Percentiles rank a stretch among this genome's conserved stretches.
Conservation (phyloP, 2,797 vertebrate genomes). For the Pantherophis alleghaniensis region DNA sequence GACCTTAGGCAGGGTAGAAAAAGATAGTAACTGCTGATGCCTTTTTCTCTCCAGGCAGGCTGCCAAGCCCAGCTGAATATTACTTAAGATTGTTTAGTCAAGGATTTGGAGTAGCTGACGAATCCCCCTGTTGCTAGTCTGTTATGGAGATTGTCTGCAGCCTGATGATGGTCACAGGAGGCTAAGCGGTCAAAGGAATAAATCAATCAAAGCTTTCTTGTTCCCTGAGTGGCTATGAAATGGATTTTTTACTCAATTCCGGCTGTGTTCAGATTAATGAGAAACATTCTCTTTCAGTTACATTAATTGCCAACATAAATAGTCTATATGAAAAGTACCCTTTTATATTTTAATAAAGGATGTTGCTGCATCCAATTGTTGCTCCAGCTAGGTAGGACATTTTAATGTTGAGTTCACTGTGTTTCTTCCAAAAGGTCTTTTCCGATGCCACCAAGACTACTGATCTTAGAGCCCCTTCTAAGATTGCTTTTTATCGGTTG, state of each 20-base stretch:
- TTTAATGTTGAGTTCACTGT: constrained; percentile 42
- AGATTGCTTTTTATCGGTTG: constrained; percentile 56
- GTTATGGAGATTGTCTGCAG: background rate
- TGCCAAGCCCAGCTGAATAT: background rate
- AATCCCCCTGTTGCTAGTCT: background rate
- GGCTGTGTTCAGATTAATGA: constrained; percentile 16
- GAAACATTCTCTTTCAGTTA: background rate
- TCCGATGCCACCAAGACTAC: constrained; percentile 50
- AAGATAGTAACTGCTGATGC: background rate
- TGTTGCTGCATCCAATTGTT: background rate
- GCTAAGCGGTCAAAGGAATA: background rate
- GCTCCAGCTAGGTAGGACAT: constrained; percentile 15
- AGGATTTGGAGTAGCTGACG: background rate
- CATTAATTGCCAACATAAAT: constrained; percentile 1
- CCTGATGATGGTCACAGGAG: constrained; percentile 7
- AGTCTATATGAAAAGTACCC: background rate
- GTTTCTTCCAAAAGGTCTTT: constrained; percentile 48
- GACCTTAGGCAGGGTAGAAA: background rate
- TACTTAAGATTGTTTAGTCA: background rate
- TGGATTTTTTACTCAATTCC: constrained; percentile 31
- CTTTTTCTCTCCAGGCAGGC: constrained; percentile 18
- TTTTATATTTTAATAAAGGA: constrained; percentile 20
- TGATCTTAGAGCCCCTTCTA: constrained; percentile 37
- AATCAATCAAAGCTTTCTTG: constrained; percentile 21
- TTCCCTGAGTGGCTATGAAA: constrained; percentile 11